These are phyloP conservation scores for Coilia nasus DNA, from an alignment of 2,797 vertebrate genomes.

Conservation along the genomic window DNA sequence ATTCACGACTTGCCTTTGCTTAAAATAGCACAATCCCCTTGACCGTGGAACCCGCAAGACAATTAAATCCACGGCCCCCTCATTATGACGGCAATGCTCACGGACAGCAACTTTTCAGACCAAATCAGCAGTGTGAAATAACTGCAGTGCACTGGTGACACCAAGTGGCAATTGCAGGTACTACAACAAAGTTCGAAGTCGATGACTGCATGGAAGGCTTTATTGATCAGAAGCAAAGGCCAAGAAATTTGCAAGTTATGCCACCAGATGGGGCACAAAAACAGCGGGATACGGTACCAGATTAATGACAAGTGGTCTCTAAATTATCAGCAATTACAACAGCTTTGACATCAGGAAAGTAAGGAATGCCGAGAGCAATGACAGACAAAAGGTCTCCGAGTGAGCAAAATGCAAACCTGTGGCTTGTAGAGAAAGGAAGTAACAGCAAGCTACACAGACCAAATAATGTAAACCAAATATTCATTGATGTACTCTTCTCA, in stretches of 20 bases:
- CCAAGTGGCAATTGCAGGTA: neutral
- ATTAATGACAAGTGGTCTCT: neutral
- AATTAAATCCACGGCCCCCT: neutral
- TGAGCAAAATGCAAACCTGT: neutral
- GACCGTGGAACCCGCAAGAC: neutral
- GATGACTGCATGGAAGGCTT: conserved; percentile 5
- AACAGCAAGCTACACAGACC: neutral
- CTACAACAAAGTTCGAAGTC: neutral
- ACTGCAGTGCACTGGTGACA: neutral
- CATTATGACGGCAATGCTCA: neutral
- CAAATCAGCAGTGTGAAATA: neutral
- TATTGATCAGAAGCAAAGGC: conserved; percentile 17
- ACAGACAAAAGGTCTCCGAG: neutral
- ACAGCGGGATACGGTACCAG: neutral
- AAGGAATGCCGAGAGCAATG: conserved; percentile 9
- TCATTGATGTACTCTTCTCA: neutral
- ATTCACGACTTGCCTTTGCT: conserved; percentile 10
- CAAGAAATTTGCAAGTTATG: neutral
- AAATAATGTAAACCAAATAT: neutral
- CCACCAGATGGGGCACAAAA: neutral
- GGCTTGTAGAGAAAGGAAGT: neutral
- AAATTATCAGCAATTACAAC: conserved; percentile 12
- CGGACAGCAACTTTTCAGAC: neutral
- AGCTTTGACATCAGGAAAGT: neutral
- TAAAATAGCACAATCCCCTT: conserved; percentile 2